Evolutionary conservation across 2,888 invertebrate genomes (phyloP), one percentile per base, ranked within the genome.

Genomic region (Aphidius colemani): DNA sequence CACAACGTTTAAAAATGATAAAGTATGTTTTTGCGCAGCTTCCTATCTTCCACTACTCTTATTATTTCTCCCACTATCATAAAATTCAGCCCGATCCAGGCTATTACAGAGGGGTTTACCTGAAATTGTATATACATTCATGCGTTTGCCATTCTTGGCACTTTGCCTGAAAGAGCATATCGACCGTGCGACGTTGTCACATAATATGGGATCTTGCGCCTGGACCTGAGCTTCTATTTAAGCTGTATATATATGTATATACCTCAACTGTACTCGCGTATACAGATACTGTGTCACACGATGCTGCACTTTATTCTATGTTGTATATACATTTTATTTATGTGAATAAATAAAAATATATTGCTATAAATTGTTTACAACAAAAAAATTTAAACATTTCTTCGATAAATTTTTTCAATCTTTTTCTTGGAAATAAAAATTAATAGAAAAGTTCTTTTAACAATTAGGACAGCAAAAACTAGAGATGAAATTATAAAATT

Each of bases 101-200:
- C 66, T 67, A 57, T 62, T 55, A 57, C 63, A 66, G 58, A 65
- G 63, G 61, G 67, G 71, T 68, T 65, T 70, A 78, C 74, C 77
- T 77, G 77, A 78, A 79, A 78, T 75, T 78, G 76, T 76, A 74
- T 69, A 70, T 65, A 53, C 71, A 30, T 30, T 30, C 72, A 71
- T 71, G 74, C 79, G 74, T 78, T 79, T 77, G 75, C 80, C 78
- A 81, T 80, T 81, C 82, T 82, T 82, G 82, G 82, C 82, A 82
- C 77, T 79, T 79, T 80, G 82, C 82, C 82, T 82, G 79, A 81
- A 82, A 80, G 80, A 81, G 77, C 78, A 80, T 82, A 82, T 82
- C 82, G 82, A 82, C 81, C 82, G 81, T 77, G 77, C 82, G 71
- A 73, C 76, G 82, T 81, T 82, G 82, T 79, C 82, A 81, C 74